A percentile compares a stretch with the other conserved stretches of the same genome.
Evolutionary conservation across 2,888 invertebrate species (phyloP).

Genomic region (Plebejus argus): DNA sequence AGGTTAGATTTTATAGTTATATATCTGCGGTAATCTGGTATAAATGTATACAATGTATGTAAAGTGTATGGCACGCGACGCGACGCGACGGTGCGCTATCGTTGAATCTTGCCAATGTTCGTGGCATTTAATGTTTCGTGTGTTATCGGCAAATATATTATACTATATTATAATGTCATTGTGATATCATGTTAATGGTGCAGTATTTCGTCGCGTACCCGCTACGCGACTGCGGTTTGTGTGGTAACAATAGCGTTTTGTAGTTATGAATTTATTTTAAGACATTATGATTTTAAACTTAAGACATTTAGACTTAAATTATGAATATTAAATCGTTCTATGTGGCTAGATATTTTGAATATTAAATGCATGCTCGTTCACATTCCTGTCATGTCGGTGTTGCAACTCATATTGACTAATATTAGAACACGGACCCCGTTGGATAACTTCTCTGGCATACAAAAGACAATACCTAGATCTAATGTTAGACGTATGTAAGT

Average conservation of each 20-base stretch:
- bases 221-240: conserved; percentile 33
- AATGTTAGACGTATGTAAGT: conserved; percentile 78
- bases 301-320: conserved; percentile 31
- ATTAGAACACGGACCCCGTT: conserved; percentile 59
- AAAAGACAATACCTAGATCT: conserved; percentile 82
- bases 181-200: conserved; percentile 71
- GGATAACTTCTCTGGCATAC: conserved; percentile 75
- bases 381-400: conserved; percentile 61
- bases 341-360: conserved; percentile 50
- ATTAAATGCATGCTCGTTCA: conserved; percentile 58
- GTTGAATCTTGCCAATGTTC: conserved; percentile 72
- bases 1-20: conserved; percentile 75
- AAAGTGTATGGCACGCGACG: conserved; percentile 52
- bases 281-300: conserved; percentile 29
- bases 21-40: conserved; percentile 64
- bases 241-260: conserved; percentile 25
- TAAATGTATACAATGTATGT: conserved; percentile 69
- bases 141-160: conserved; percentile 64
- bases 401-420: conserved; percentile 46
- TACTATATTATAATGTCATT: conserved; percentile 61
- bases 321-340: conserved; percentile 27
- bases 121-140: conserved; percentile 69
- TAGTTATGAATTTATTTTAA: conserved; percentile 31
- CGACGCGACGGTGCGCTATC: conserved; percentile 57
- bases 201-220: conserved; percentile 48